Evolutionary conservation across 2,888 invertebrate species (phyloP), one percentile per base, ranked within the genome.

Genomic region (Amorpha juglandis): DNA sequence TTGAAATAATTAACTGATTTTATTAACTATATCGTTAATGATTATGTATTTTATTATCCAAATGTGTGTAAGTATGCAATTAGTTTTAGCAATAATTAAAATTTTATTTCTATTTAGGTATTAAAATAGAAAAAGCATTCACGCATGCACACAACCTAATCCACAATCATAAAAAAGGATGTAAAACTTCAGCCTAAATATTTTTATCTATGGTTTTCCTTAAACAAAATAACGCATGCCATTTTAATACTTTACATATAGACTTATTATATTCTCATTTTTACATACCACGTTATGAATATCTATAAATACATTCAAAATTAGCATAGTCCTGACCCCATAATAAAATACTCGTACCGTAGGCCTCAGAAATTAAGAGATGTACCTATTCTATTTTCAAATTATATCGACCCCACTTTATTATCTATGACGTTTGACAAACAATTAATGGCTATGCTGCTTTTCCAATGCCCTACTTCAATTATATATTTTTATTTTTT

Each of bases 241-340:
- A 51, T 51, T 47, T 38, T 51, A 50, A 33, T 51, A 63, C 55
- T 58, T 19, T 45, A 48, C 47, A 55, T 50, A 53, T 62, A 64
- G 48, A 33, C 62, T 68, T 65, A 66, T 16, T 38, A 27, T 53
- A 65, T 14, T 58, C 35, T 35, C 53, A 53, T 58, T 58, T 58
- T 42, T 58, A 58, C 58, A 55, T 55, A 42, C 42, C 50, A 50
- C 11, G 2, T 50, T 50, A 48, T 14, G 16, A 48, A 7, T n/a
- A n/a, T 6, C 14, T 8, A 7, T 45, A 14, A 19, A 50, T 19
- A 9, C 16, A 19, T 19, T 19, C 19, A 19, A 8, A 8, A 50
- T 8, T 11, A 19, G 7, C 19, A 50, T 50, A 50, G 50, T 19
- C 19, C 19, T 50, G 9, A 50, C 3, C 50, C 50, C 50, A 48